Conservation (phyloP, 2,797 vertebrate species). For the Sebastes oblongus region DNA sequence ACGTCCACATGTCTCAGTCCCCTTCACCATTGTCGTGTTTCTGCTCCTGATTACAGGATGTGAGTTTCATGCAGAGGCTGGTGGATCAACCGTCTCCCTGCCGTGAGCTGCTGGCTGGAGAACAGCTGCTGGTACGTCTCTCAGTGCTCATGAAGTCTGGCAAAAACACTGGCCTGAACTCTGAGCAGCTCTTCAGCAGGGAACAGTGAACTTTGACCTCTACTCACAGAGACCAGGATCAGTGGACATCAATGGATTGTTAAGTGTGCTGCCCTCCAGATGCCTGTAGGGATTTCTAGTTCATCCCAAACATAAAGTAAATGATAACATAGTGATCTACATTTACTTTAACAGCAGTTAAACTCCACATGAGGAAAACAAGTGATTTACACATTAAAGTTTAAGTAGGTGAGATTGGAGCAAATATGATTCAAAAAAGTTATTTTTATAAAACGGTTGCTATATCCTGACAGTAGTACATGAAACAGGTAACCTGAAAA, state of each 20-base stretch:
- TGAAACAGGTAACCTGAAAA: too few relatives aligned
- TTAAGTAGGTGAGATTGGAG: too few relatives aligned
- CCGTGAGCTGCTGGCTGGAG: neutral
- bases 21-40: neutral
- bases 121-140: neutral
- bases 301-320: neutral
- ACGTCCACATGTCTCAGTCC: neutral
- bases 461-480: too few relatives aligned
- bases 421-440: too few relatives aligned
- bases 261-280: too few relatives aligned
- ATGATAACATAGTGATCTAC: neutral
- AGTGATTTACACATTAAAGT: too few relatives aligned
- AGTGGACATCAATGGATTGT: too few relatives aligned
- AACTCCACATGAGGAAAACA: neutral
- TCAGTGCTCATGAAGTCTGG: neutral
- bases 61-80: neutral
- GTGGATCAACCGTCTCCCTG: neutral
- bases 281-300: neutral
- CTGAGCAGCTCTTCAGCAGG: neutral
- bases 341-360: neutral
- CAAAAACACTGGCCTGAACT: neutral
- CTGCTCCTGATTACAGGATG: neutral
- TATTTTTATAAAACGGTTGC: too few relatives aligned
- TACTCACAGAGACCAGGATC: neutral
- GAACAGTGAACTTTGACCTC: neutral